Percentiles rank a stretch among this genome's conserved stretches.
phyloP scores from a whole-genome alignment of 1,140 invertebrate species.

The Dryas iulia region DNA sequence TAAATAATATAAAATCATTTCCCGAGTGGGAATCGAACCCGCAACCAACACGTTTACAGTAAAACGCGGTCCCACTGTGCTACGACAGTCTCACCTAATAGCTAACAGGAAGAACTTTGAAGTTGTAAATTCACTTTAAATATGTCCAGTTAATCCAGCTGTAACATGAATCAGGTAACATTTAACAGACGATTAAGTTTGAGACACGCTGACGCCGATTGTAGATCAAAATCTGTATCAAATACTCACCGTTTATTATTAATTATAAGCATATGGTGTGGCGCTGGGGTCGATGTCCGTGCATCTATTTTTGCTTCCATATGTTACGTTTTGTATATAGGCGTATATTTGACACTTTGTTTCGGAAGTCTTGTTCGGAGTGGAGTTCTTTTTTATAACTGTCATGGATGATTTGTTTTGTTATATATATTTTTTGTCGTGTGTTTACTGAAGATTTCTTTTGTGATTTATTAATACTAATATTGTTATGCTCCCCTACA shows the following conservation, averaged over 20 bases:
- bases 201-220: slow-evolving; percentile 32
- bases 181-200: background rate
- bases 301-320: slow-evolving; percentile 54
- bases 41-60: too few species aligned
- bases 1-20: too few species aligned
- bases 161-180: background rate
- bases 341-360: slow-evolving; percentile 15
- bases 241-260: slow-evolving; percentile 43
- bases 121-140: too few species aligned
- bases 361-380: background rate
- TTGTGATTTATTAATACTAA: background rate
- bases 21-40: too few species aligned
- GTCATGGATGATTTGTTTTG: background rate
- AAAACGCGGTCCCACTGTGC: too few species aligned
- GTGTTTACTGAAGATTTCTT: background rate
- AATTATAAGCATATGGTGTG: slow-evolving; percentile 51
- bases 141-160: background rate
- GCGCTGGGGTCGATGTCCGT: slow-evolving; percentile 49
- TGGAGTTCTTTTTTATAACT: background rate
- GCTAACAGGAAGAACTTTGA: too few species aligned
- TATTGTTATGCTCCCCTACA: too few species aligned
- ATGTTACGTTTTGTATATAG: slow-evolving; percentile 32
- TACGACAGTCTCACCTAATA: too few species aligned
- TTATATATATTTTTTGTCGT: background rate
- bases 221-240: slow-evolving; percentile 31